phyloP scores from a whole-genome alignment of 2,888 invertebrate species.

The Chromoteleia sp. region DNA sequence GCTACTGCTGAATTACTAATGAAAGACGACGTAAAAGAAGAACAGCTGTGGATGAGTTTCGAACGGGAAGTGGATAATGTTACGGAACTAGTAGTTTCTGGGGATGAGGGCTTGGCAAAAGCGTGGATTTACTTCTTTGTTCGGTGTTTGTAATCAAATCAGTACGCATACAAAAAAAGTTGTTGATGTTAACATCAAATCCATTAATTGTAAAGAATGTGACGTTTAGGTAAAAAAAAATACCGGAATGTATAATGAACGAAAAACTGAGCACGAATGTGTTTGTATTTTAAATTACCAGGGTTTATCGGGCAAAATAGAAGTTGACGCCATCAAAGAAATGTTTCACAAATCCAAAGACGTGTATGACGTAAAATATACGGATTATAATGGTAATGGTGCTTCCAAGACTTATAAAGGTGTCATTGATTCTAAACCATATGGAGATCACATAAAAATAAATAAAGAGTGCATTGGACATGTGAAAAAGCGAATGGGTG shows the following conservation, averaged over 20 bases:
- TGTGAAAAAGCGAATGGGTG: constrained; percentile 14
- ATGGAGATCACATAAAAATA: background rate
- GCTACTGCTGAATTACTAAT: constrained; percentile 4
- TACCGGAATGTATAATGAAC: constrained; percentile 8
- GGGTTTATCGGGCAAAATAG: constrained; percentile 30
- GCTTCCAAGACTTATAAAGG: background rate
- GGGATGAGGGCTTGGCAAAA: constrained; percentile 17
- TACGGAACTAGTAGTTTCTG: constrained; percentile 4
- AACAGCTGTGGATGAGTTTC: constrained; percentile 9
- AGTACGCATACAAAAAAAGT: constrained; percentile 58
- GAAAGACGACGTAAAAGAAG: constrained; percentile 9
- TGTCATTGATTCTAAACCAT: background rate
- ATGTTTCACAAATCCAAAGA: constrained; percentile 18
- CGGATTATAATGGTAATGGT: constrained; percentile 1
- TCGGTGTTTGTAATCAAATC: constrained; percentile 36
- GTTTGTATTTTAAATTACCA: background rate
- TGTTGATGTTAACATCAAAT: constrained; percentile 55
- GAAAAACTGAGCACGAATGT: background rate
- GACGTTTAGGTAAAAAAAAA: constrained; percentile 10
- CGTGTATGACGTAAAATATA: background rate
- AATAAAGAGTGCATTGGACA: constrained; percentile 38
- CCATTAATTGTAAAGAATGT: constrained; percentile 59
- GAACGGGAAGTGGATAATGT: background rate
- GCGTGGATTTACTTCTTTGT: constrained; percentile 33
- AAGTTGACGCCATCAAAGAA: background rate